These are phyloP conservation scores for Piscicola geometra DNA, from an alignment of 2,888 invertebrate species.

Conservation along the genomic window DNA sequence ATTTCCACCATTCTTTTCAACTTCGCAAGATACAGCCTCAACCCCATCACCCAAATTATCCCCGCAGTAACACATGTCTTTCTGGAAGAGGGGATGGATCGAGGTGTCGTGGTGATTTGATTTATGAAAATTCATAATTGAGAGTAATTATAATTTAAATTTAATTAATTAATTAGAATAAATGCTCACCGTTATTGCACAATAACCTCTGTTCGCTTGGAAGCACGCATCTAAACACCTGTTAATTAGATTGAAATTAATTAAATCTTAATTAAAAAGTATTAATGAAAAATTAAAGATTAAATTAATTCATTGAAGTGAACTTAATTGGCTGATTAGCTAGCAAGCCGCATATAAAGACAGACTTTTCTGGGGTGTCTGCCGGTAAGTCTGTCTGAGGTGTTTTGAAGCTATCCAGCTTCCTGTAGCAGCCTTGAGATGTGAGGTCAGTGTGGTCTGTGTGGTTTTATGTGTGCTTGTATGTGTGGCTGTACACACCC, in stretches of 20 bases:
- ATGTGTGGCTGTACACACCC: background rate
- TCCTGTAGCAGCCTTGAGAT: slow-evolving; percentile 15
- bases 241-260: background rate
- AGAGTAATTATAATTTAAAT: too few species aligned
- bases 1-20: too few species aligned
- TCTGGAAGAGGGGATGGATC: too few species aligned
- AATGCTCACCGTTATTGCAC: slow-evolving; percentile 1
- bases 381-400: background rate
- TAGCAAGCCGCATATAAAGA: too few species aligned
- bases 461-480: background rate
- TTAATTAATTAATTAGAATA: too few species aligned
- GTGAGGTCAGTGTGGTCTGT: slow-evolving; percentile 17
- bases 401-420: slow-evolving; percentile 8
- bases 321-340: too few species aligned
- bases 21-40: background rate
- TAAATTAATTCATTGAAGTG: too few species aligned
- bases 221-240: slow-evolving; percentile 23
- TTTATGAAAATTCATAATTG: too few species aligned
- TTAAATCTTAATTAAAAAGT: background rate
- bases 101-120: too few species aligned
- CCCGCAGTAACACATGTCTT: background rate
- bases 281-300: too few species aligned
- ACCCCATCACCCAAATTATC: background rate
- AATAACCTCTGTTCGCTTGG: background rate
- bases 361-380: background rate